Conservation (phyloP, 30 jellyfish, hydroid and myxozoan species). For the Cassiopea xamachana region DNA sequence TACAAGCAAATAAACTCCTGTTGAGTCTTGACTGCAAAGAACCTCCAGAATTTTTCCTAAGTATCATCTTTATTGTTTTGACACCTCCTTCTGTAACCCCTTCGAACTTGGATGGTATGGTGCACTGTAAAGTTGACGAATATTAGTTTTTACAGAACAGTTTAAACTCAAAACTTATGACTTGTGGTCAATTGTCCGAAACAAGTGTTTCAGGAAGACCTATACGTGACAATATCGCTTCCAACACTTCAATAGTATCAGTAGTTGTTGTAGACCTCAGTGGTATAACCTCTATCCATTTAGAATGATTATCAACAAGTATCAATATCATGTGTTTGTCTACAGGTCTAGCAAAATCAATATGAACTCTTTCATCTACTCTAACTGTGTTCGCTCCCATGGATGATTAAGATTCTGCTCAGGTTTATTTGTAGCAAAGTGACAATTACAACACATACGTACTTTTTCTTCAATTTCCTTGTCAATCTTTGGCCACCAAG, state of each 20-base stretch:
- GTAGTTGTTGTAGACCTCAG: constrained; percentile 16
- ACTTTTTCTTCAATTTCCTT: constrained; percentile 3
- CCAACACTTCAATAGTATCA: constrained; percentile 14
- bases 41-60: constrained; percentile 7
- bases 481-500: neutral
- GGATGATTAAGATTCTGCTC: constrained; percentile 9
- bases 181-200: constrained; percentile 21
- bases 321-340: constrained; percentile 7
- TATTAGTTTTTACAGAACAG: neutral
- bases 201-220: constrained; percentile 41
- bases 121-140: neutral
- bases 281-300: constrained; percentile 45
- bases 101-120: constrained; percentile 5
- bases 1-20: neutral
- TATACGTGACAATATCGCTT: neutral
- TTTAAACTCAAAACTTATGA: neutral
- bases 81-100: constrained; percentile 20
- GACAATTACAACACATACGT: neutral
- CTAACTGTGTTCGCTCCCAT: neutral
- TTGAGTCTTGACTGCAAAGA: neutral
- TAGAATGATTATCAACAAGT: constrained; percentile 17
- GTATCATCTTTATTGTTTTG: constrained; percentile 5
- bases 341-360: constrained; percentile 9
- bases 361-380: neutral
- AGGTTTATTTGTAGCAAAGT: neutral